Conservation (phyloP, 53 echinoderm and acorn worm genomes). For the Hippasteria phrygiana region DNA sequence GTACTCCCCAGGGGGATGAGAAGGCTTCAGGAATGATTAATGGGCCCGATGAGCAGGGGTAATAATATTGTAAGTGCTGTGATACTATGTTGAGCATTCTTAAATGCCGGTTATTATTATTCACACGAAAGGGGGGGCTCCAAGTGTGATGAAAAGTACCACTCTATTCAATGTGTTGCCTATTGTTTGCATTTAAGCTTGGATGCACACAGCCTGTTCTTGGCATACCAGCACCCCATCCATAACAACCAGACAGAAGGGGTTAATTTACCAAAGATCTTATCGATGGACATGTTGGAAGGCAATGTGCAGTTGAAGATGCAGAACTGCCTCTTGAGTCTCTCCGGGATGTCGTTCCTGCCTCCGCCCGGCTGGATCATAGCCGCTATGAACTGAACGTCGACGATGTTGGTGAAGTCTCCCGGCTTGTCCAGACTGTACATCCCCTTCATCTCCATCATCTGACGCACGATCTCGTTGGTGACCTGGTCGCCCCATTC, state of each 20-base stretch:
- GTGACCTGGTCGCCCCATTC: conserved; percentile 99
- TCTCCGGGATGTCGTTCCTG: conserved; percentile 94
- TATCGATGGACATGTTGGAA: conserved; percentile 96
- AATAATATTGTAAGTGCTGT: too few relatives aligned
- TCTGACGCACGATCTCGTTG: conserved; percentile 88
- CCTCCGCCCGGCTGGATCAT: conserved; percentile 99
- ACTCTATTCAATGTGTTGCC: too few relatives aligned
- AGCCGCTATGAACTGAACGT: conserved; percentile 96
- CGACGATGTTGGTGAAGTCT: conserved; percentile 97
- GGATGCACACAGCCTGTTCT: too few relatives aligned
- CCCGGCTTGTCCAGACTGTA: conserved; percentile 98
- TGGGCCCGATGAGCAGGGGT: too few relatives aligned
- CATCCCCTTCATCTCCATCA: conserved; percentile 99
- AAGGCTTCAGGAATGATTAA: too few relatives aligned
- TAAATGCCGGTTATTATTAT: too few relatives aligned
- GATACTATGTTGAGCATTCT: too few relatives aligned
- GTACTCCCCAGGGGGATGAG: too few relatives aligned
- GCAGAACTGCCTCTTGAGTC: conserved; percentile 90
- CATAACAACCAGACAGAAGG: neutral
- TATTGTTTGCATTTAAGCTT: too few relatives aligned
- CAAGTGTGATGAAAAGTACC: too few relatives aligned
- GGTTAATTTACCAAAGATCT: conserved; percentile 85
- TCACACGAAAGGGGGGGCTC: too few relatives aligned
- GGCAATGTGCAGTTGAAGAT: conserved; percentile 99
- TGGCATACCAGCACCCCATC: too few relatives aligned